Conservation (phyloP, 2,113 vertebrate genomes). For the Apaloderma vittatum region DNA sequence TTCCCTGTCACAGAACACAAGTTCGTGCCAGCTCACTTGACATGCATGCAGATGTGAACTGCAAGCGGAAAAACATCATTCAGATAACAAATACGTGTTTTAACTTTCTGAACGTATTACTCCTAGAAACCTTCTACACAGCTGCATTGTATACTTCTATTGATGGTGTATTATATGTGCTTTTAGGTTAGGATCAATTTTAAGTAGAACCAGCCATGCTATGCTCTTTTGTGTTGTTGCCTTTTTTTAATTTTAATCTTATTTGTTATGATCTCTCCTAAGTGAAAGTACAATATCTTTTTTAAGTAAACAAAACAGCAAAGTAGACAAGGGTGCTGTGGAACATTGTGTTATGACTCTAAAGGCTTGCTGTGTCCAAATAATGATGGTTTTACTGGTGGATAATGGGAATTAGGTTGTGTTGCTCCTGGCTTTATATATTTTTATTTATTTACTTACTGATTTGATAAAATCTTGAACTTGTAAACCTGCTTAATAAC, state of each 20-base stretch:
- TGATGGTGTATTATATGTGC: neutral
- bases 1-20: neutral
- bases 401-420: slow-evolving; percentile 23
- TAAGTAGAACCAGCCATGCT: neutral
- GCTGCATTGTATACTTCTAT: neutral
- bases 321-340: neutral
- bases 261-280: neutral
- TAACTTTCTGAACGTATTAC: neutral
- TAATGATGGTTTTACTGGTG: neutral
- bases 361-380: neutral
- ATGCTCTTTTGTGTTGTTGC: neutral
- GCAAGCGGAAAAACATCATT: neutral
- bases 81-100: neutral
- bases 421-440: neutral
- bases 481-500: neutral
- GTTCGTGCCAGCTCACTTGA: neutral
- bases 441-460: neutral
- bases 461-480: neutral
- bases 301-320: neutral
- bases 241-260: neutral
- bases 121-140: neutral
- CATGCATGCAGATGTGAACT: neutral
- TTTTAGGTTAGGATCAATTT: neutral
- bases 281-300: neutral
- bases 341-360: neutral